phyloP scores from a whole-genome alignment of 2,888 invertebrate species.

The Tipula vernalis region DNA sequence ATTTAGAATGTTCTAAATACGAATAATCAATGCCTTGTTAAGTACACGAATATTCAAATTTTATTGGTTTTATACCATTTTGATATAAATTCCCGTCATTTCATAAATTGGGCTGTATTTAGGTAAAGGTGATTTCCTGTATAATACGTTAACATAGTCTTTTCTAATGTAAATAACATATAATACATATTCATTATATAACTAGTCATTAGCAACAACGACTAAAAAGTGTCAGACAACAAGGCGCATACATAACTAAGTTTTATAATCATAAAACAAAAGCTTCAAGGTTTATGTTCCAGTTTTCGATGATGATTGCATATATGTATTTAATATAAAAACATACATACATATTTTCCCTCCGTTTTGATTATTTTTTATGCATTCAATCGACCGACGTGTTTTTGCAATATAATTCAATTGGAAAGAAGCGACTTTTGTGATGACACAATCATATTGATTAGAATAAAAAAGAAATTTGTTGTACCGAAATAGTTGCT shows the following conservation, averaged over 20 bases:
- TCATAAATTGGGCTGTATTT: background rate
- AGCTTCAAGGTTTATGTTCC: background rate
- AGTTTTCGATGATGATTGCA: background rate
- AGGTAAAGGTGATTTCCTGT: background rate
- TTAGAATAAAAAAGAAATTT: background rate
- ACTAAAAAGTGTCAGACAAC: background rate
- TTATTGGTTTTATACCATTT: background rate
- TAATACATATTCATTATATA: background rate
- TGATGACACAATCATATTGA: background rate
- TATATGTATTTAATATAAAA: background rate
- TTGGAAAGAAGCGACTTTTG: background rate
- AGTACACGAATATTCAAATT: background rate
- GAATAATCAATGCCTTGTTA: background rate
- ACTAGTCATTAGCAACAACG: background rate
- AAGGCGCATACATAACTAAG: background rate
- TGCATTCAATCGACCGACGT: background rate
- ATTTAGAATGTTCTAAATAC: background rate
- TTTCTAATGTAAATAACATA: background rate
- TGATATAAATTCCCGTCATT: background rate
- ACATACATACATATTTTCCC: background rate
- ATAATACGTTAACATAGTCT: background rate
- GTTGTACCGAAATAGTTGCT: background rate
- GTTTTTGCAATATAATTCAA: background rate
- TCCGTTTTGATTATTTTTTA: background rate
- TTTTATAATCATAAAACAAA: background rate